A percentile compares a stretch with the other conserved stretches of the same genome.
Evolutionary conservation across 2,113 vertebrate genomes (phyloP).

Genomic region (Hemibagrus wyckioides): DNA sequence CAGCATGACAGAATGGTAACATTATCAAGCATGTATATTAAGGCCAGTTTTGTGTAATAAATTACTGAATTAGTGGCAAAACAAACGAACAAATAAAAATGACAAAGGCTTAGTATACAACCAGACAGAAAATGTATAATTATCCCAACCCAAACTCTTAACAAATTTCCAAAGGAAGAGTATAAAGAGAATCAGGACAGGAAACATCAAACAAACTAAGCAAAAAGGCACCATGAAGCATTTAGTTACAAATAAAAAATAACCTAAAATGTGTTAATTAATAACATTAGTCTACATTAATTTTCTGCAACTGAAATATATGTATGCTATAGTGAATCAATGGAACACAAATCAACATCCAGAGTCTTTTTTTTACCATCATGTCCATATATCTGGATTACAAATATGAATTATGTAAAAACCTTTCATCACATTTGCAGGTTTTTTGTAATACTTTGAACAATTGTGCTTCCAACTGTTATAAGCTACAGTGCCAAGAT

Average conservation of each 20-base stretch:
- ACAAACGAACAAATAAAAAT: conserved; percentile 53
- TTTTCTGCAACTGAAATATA: conserved; percentile 41
- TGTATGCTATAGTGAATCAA: conserved; percentile 35
- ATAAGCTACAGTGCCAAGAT: conserved; percentile 57
- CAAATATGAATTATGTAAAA: conserved; percentile 45
- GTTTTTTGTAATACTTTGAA: conserved; percentile 62
- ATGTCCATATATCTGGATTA: conserved; percentile 33
- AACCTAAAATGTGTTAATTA: conserved; percentile 41
- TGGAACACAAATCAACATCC: conserved; percentile 19
- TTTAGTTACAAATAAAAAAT: conserved; percentile 47
- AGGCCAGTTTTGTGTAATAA: conserved; percentile 87
- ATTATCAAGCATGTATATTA: conserved; percentile 89
- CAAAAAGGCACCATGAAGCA: conserved; percentile 81
- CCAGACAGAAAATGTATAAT: conserved; percentile 50
- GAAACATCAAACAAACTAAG: conserved; percentile 59
- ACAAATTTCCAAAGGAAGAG: conserved; percentile 41
- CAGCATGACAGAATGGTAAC: conserved; percentile 79
- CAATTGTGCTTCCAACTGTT: conserved; percentile 77
- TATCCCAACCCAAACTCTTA: conserved; percentile 43
- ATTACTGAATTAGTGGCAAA: conserved; percentile 74
- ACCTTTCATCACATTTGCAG: conserved; percentile 68
- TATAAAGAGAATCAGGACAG: conserved; percentile 48
- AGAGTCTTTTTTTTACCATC: conserved; percentile 31
- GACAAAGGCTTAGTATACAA: conserved; percentile 49
- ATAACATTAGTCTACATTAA: conserved; percentile 33